Evolutionary conservation across 2,888 invertebrate genomes (phyloP).

Genomic region (Eudasyphora cyanicolor): DNA sequence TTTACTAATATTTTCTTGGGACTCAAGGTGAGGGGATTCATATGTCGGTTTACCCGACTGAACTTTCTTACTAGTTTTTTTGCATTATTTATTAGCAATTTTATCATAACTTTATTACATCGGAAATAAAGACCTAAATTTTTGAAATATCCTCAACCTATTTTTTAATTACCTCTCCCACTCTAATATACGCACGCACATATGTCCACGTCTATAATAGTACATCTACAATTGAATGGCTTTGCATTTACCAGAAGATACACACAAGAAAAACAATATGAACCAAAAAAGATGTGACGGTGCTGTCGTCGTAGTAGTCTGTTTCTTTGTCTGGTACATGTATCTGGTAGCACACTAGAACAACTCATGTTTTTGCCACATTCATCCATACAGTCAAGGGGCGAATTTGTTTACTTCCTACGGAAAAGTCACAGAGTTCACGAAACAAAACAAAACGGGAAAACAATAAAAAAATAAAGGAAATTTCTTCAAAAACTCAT

Average conservation of each 20-base stretch:
- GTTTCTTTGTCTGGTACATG: constrained; percentile 27
- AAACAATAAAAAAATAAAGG: neutral
- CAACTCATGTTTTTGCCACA: neutral
- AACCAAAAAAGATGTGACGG: neutral
- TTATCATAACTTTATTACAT: too few relatives aligned
- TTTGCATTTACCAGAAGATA: neutral
- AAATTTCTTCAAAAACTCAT: constrained; percentile 23
- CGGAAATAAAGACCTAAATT: neutral
- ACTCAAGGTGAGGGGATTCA: too few relatives aligned
- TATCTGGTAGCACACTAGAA: neutral
- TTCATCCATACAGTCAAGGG: constrained; percentile 20
- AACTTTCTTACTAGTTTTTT: too few relatives aligned
- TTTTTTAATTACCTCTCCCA: neutral
- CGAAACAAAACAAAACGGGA: neutral
- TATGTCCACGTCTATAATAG: neutral
- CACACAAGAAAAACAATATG: neutral
- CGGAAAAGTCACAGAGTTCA: constrained; percentile 58
- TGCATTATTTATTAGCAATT: too few relatives aligned
- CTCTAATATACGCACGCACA: neutral
- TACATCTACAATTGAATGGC: neutral
- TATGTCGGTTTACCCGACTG: too few relatives aligned
- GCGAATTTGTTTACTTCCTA: constrained; percentile 53
- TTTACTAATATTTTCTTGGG: too few relatives aligned
- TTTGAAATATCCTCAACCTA: neutral
- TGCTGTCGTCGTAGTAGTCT: constrained; percentile 1